phyloP scores from a whole-genome alignment of 2,113 vertebrate species.

The Ifrita kowaldi region DNA sequence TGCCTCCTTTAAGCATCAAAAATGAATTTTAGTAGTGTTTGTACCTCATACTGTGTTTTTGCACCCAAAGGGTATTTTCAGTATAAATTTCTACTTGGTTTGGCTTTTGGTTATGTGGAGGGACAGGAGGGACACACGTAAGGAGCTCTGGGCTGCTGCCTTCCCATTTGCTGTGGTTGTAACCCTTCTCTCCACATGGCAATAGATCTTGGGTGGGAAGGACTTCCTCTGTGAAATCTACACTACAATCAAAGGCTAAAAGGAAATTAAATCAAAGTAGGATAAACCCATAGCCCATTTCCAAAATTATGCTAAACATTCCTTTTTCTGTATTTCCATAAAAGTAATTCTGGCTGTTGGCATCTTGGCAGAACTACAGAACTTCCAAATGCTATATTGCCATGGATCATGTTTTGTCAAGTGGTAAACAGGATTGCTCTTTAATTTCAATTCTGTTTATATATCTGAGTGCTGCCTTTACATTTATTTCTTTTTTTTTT shows the following conservation, averaged over 20 bases:
- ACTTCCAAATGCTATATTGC: not conserved
- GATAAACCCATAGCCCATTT: not conserved
- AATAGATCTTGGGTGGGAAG: not conserved
- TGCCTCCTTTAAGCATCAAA: not conserved
- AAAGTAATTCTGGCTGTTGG: not conserved
- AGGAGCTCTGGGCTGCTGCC: not conserved
- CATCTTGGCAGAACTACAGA: not conserved
- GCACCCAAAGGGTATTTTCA: not conserved
- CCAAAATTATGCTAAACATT: not conserved
- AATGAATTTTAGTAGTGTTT: not conserved
- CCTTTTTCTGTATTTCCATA: not conserved
- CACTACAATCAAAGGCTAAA: not conserved
- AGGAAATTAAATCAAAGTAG: not conserved
- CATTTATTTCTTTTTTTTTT: not conserved
- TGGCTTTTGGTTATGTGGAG: not conserved
- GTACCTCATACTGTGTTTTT: not conserved
- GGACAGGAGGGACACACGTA: not conserved
- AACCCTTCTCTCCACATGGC: not conserved
- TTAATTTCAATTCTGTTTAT: not conserved
- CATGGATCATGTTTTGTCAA: not conserved
- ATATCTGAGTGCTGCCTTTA: not conserved
- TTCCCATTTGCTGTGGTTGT: not conserved
- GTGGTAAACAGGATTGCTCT: not conserved
- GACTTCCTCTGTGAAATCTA: not conserved
- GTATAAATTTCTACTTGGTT: not conserved